Evolutionary conservation across 2,797 vertebrate species (phyloP).

Genomic region (Channallabes apus): DNA sequence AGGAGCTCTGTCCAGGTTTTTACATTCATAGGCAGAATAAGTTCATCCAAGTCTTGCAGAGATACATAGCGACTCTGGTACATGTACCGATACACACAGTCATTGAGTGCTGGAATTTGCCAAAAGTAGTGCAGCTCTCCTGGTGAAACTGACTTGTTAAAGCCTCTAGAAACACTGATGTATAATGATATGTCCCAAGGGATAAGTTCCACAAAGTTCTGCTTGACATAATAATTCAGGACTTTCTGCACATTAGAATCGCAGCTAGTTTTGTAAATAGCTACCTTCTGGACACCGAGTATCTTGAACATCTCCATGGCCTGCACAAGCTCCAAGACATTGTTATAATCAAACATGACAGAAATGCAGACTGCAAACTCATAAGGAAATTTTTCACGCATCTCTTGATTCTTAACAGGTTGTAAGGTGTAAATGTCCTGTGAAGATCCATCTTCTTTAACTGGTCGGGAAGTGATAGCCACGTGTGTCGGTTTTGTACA

Average conservation of each 20-base stretch:
- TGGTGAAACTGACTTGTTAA: background rate
- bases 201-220: slow-evolving; percentile 65
- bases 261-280: slow-evolving; percentile 64
- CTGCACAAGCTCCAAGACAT: slow-evolving; percentile 67
- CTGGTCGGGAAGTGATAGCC: slow-evolving; percentile 41
- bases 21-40: slow-evolving; percentile 65
- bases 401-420: slow-evolving; percentile 53
- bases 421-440: slow-evolving; percentile 27
- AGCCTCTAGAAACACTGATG: slow-evolving; percentile 53
- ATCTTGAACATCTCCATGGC: slow-evolving; percentile 65
- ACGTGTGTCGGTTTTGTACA: slow-evolving; percentile 55
- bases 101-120: slow-evolving; percentile 68
- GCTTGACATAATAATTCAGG: slow-evolving; percentile 61
- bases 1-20: slow-evolving; percentile 62
- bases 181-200: slow-evolving; percentile 56
- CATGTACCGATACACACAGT: slow-evolving; percentile 71
- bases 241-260: slow-evolving; percentile 48
- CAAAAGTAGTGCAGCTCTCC: slow-evolving; percentile 69
- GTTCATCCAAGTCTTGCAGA: slow-evolving; percentile 68
- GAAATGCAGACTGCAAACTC: slow-evolving; percentile 66
- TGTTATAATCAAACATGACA: slow-evolving; percentile 63
- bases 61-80: slow-evolving; percentile 65
- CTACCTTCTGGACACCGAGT: slow-evolving; percentile 64
- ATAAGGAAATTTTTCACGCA: slow-evolving; percentile 15
- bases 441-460: accelerated